Conservation (phyloP, 2,888 invertebrate species). For the Watsonalla cultraria region DNA sequence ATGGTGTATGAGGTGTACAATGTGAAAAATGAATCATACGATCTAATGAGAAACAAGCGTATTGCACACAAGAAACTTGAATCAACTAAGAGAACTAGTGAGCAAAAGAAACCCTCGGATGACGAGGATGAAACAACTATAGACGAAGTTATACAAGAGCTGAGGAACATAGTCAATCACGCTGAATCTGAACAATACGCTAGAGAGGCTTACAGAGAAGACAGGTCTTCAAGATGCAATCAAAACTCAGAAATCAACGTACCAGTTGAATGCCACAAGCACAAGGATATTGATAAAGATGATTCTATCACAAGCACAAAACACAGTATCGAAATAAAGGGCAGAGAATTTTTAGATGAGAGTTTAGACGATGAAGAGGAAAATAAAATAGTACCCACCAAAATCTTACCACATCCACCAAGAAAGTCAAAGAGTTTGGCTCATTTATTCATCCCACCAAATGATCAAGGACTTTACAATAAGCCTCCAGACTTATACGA, state of each 20-base stretch:
- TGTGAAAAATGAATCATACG: slow-evolving; percentile 78
- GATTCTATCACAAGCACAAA: slow-evolving; percentile 76
- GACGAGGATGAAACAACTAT: slow-evolving; percentile 90
- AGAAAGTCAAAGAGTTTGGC: slow-evolving; percentile 85
- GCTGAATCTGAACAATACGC: slow-evolving; percentile 85
- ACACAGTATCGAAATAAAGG: slow-evolving; percentile 71
- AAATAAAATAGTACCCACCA: slow-evolving; percentile 86
- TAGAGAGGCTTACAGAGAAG: slow-evolving; percentile 52
- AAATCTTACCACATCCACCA: slow-evolving; percentile 89
- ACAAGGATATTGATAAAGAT: slow-evolving; percentile 62
- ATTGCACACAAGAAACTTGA: slow-evolving; percentile 61
- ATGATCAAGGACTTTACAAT: slow-evolving; percentile 78
- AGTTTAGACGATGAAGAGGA: slow-evolving; percentile 75
- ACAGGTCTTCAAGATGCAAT: slow-evolving; percentile 57
- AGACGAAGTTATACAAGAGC: slow-evolving; percentile 91
- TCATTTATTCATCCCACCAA: slow-evolving; percentile 82
- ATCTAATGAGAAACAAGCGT: slow-evolving; percentile 66
- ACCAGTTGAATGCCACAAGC: slow-evolving; percentile 51
- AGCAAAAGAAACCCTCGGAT: slow-evolving; percentile 68
- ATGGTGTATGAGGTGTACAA: slow-evolving; percentile 81
- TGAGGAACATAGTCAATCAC: slow-evolving; percentile 90
- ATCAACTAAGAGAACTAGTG: slow-evolving; percentile 37
- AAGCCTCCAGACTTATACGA: slow-evolving; percentile 77
- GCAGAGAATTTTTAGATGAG: slow-evolving; percentile 69
- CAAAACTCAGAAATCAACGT: slow-evolving; percentile 65